Evolutionary conservation across 2,113 vertebrate genomes (phyloP).

Genomic region (Xiphophorus maculatus): DNA sequence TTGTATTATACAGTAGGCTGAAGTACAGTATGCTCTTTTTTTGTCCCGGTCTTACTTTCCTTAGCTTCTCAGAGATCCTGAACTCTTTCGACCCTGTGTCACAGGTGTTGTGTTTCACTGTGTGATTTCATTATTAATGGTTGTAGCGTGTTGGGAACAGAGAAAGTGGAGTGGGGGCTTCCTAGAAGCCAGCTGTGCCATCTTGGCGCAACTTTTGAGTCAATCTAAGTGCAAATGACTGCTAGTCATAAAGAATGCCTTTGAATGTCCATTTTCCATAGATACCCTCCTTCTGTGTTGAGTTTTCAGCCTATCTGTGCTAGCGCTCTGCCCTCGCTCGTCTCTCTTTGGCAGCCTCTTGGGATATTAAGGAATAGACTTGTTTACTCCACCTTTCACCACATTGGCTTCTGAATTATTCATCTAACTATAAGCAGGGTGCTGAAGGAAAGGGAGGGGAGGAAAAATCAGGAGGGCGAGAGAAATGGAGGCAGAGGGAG

Average conservation of each 20-base stretch:
- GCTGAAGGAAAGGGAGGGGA: slow-evolving; percentile 53
- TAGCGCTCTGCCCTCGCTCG: slow-evolving; percentile 53
- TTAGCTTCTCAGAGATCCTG: slow-evolving; percentile 46
- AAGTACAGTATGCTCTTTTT: slow-evolving; percentile 47
- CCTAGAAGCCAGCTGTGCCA: slow-evolving; percentile 58
- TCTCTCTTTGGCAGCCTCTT: slow-evolving; percentile 76
- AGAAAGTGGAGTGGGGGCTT: slow-evolving; percentile 12
- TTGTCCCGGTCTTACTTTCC: slow-evolving; percentile 57
- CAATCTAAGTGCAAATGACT: slow-evolving; percentile 82
- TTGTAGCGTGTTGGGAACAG: slow-evolving; percentile 44
- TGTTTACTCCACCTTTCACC: slow-evolving; percentile 87
- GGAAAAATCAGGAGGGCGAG: slow-evolving; percentile 33
- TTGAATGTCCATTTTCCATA: slow-evolving; percentile 66
- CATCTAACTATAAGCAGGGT: slow-evolving; percentile 79
- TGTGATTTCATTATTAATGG: slow-evolving; percentile 72
- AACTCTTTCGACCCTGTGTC: slow-evolving; percentile 57
- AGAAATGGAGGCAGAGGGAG: slow-evolving; percentile 34
- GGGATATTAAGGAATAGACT: slow-evolving; percentile 86
- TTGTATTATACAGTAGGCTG: slow-evolving; percentile 49
- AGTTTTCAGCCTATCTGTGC: slow-evolving; percentile 63
- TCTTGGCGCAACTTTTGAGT: slow-evolving; percentile 75
- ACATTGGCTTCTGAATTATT: slow-evolving; percentile 85
- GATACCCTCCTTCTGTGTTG: slow-evolving; percentile 51
- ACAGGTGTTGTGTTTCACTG: slow-evolving; percentile 65
- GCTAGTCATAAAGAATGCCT: slow-evolving; percentile 69